Evolutionary conservation across 2,888 invertebrate genomes (phyloP), one percentile per base, ranked within the genome.

Genomic region (Eudasyphora cyanicolor): DNA sequence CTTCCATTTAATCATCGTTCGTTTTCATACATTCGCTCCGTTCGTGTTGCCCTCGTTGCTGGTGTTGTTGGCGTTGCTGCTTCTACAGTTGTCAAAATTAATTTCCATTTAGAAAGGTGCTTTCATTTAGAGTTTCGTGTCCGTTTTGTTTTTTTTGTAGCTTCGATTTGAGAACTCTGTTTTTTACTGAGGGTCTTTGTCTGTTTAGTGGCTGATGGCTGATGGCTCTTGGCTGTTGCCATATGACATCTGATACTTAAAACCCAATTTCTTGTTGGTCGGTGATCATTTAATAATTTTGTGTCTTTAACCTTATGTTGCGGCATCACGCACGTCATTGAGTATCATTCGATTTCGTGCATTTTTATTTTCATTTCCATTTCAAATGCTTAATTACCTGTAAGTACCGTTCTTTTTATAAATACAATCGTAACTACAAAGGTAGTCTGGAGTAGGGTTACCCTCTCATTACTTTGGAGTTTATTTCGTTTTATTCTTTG

Each of bases 351-450:
- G 67, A 79, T 60, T 74, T 60, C 29, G 64, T 76, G 38, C 69
- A 51, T 71, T 71, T 19, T 6, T 73, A 51, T 71, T 71, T 19
- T 6, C 60, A 54, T 54, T 57, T 35, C 19, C 35, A 54, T 62
- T 87, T 87, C 86, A 90, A 89, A 87, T 87, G 88, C 88, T 90
- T 89, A 91, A 90, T 90, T 91, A 90, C 87, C 86, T 70, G 80
- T 82, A 82, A 87, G 76, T 81, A 77, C 79, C 77, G 84, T 85
- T 81, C 38, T 67, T 78, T 79, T 73, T 74, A 32, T 21, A n/a
- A n/a, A n/a, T n/a, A 17, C 29, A 60, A 29, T 32, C 3, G 29
- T 3, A 60, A 24, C 14, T 4, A 14, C 0, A 21, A 12, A 27
- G 12, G 27, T 12, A 57, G 27, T 12, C 24, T 35, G 8, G 7